These are phyloP conservation scores for Cyclophora punctaria DNA, from an alignment of 2,888 invertebrate species.

Conservation along the genomic window DNA sequence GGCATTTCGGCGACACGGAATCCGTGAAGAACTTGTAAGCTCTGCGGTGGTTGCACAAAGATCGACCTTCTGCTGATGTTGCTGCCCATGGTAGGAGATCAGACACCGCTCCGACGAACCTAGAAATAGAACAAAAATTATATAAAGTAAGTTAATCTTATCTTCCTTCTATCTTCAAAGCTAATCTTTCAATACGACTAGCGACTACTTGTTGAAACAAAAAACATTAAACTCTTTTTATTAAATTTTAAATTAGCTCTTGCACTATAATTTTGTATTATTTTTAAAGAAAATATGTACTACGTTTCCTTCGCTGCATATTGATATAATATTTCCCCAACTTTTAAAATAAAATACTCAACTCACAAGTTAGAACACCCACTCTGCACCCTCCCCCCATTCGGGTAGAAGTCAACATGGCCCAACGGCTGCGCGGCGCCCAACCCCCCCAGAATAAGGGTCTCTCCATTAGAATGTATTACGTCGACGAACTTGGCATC, in stretches of 20 bases:
- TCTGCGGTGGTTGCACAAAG: conserved; percentile 92
- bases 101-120: conserved; percentile 91
- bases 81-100: conserved; percentile 89
- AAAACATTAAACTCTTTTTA: too few species aligned
- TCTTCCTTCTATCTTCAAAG: too few species aligned
- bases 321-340: too few species aligned
- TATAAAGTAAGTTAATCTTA: neutral
- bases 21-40: conserved; percentile 97
- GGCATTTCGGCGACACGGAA: conserved; percentile 92
- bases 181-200: too few species aligned
- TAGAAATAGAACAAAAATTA: conserved; percentile 15
- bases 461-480: conserved; percentile 95
- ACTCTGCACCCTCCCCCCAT: conserved; percentile 93
- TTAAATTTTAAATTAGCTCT: too few species aligned
- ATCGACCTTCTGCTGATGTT: conserved; percentile 82
- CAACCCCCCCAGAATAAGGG: conserved; percentile 90
- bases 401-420: conserved; percentile 93
- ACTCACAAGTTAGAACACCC: conserved; percentile 88
- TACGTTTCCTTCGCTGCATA: too few species aligned
- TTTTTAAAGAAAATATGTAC: too few species aligned
- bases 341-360: neutral
- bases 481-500: conserved; percentile 95
- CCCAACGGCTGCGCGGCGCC: conserved; percentile 95
- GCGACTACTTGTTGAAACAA: too few species aligned
- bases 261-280: too few species aligned